Evolutionary conservation across 2,113 vertebrate genomes (phyloP).

Genomic region (Leptobrachium leishanense): DNA sequence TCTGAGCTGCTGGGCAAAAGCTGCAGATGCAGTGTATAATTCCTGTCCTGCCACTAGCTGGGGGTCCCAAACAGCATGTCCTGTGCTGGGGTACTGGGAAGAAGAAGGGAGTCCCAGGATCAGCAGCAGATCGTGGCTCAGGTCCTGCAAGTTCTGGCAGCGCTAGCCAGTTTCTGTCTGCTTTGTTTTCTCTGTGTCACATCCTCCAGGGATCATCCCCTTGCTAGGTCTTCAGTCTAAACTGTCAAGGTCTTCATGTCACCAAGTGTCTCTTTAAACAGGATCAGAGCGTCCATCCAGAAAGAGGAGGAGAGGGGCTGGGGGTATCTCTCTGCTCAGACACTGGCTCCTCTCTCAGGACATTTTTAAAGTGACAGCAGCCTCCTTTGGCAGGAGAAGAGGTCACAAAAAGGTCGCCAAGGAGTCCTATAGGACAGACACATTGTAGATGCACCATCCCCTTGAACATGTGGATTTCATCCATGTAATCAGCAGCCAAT

Average conservation of each 20-base stretch:
- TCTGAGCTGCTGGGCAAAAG: not conserved
- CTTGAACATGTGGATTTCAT: slow-evolving; percentile 61
- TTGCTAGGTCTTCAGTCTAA: slow-evolving; percentile 54
- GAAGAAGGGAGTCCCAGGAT: not conserved
- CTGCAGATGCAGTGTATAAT: not conserved
- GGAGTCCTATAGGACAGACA: slow-evolving; percentile 71
- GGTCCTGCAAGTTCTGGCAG: not conserved
- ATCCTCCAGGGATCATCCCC: slow-evolving; percentile 60
- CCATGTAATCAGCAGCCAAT: slow-evolving; percentile 60
- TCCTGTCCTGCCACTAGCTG: not conserved
- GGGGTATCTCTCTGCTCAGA: slow-evolving; percentile 67
- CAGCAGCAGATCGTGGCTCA: not conserved
- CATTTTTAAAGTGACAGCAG: slow-evolving; percentile 86
- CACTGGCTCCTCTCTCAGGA: slow-evolving; percentile 71
- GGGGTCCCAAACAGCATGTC: not conserved
- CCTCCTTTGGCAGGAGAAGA: slow-evolving; percentile 76
- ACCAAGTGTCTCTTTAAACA: slow-evolving; percentile 71
- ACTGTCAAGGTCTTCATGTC: slow-evolving; percentile 60
- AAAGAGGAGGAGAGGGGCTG: slow-evolving; percentile 56
- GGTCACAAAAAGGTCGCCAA: slow-evolving; percentile 85
- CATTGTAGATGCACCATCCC: slow-evolving; percentile 65
- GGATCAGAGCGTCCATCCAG: slow-evolving; percentile 68
- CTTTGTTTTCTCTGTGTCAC: slow-evolving; percentile 29
- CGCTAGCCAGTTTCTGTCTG: not conserved
- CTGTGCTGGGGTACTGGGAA: not conserved